Percentiles rank a stretch among this genome's conserved stretches.
These are phyloP conservation scores for Apantesis nais DNA, from an alignment of 2,888 invertebrate species.

Conservation along the genomic window DNA sequence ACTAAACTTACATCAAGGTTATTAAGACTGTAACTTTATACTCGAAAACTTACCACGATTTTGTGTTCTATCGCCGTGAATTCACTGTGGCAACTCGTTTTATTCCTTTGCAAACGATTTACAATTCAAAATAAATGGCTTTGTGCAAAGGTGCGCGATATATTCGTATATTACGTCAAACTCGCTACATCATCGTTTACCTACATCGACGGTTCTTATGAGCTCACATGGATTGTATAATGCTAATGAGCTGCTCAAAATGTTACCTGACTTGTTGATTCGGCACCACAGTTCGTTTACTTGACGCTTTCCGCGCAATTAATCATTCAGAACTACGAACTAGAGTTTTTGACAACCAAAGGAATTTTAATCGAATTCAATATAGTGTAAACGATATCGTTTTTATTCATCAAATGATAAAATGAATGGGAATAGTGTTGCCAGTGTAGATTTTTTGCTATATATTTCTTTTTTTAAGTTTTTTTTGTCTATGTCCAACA, in stretches of 20 bases:
- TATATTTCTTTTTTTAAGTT: no score
- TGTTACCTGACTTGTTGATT: constrained; percentile 44
- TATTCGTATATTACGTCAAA: constrained; percentile 26
- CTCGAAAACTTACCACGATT: not conserved
- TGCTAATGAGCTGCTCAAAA: constrained; percentile 61
- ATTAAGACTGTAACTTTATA: not conserved
- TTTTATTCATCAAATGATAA: constrained; percentile 34
- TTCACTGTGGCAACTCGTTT: not conserved
- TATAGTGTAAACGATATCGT: constrained; percentile 37
- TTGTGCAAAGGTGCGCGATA: not conserved
- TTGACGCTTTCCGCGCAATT: constrained; percentile 62
- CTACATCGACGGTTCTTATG: constrained; percentile 50
- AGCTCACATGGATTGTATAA: constrained; percentile 57
- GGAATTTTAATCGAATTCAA: constrained; percentile 57
- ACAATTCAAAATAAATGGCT: constrained; percentile 7
- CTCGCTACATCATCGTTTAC: constrained; percentile 60
- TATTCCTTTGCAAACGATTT: constrained; percentile 3
- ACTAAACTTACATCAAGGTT: not conserved
- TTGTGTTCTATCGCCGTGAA: not conserved
- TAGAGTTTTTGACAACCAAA: constrained; percentile 55
- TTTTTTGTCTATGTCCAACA: no score
- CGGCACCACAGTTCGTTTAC: constrained; percentile 44
- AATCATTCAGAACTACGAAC: constrained; percentile 60
- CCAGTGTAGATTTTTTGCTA: not conserved
- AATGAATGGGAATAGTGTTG: constrained; percentile 39